Base-by-base conservation (phyloP, 2,888 invertebrate species). In the Hirtodrosophila histrioides region DNA sequence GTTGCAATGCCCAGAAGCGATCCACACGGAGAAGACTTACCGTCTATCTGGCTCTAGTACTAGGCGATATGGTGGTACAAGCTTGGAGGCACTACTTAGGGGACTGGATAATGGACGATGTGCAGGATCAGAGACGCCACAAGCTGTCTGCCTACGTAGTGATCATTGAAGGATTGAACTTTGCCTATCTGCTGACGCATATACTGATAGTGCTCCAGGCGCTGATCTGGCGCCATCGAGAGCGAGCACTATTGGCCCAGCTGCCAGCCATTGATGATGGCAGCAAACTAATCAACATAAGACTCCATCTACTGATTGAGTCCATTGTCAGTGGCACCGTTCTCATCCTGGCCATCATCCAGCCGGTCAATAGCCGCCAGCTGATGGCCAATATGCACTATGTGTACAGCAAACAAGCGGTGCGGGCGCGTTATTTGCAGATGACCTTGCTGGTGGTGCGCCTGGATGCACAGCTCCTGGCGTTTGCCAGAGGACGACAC, bases 401-500 rank as follows among this genome's bases (percentile, higher is more conserved):
- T 4, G 0, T 74, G 2, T 73, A 50, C 29, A 78, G 69, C 33
- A 37, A 66, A 2, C 76, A 75, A 24, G 73, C 79, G 6, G 75
- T 87, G 0, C 65, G 85, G 0, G 76, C 75, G 0, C 74, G 84
- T 1, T 89, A 76, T 35, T 51, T 82, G 43, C 85, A 89, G 51
- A 67, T 75, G 46, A 12, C 71, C 3, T 12, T 78, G 8, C 50
- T 82, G 3, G 78, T 88, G 9, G 55, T 60, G 10, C 73, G 88
- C 10, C 60, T 88, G 48, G 75, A 89, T 17, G 40, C 27, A 0
- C 69, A 69, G 33, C 55, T 88, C 9, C 57, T 82, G 8, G 41
- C 63, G 10, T 27, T 75, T 37, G 9, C 12, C 0, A 7, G 10
- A 1, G 44, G 45, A 3, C 11, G 33, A 0, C 23, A 33, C 3